Evolutionary conservation across 2,888 invertebrate species (phyloP), one percentile per base, ranked within the genome.

Genomic region (Apotomis turbidana): DNA sequence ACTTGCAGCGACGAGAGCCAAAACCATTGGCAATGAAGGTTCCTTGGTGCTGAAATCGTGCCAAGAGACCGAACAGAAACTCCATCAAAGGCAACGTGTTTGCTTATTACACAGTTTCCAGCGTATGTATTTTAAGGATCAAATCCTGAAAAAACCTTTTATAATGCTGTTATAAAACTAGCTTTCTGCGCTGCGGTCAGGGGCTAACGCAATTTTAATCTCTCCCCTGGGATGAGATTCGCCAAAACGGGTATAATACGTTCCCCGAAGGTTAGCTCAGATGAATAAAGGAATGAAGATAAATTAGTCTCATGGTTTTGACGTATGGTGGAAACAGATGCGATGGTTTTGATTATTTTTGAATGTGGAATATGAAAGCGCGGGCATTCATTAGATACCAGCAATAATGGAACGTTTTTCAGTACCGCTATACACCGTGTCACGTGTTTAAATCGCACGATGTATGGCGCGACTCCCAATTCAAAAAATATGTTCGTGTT

Each of bases 211-310:
- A 52, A 68, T 68, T 72, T 72, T 72, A 72, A 72, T 72, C 54
- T 58, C 52, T 72, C 71, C 58, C 58, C 15, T 12, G 63, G 62
- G 68, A 59, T 59, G 36, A 38, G 57, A 68, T 52, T 62, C 38
- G n/a, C 68, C 58, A 8, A 57, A 62, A 72, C 59, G 72, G 68
- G 44, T 67, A 59, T 58, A 72, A 72, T 67, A 62, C 68, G 58
- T 13, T 68, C 62, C 51, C 68, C 68, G 55, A 62, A 72, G 62
- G 71, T 68, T 71, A 12, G 71, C 52, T n/a, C 68, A 72, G 68
- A 72, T 72, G 72, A 72, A 63, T 72, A 62, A 72, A 72, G 72
- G 44, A 72, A 72, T 72, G 72, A 68, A 63, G 72, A 72, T 72
- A 68, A 63, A 72, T 68, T 68, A 72, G 63, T 59, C 63, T 58